Evolutionary conservation across 1,140 invertebrate genomes (phyloP), one percentile per base, ranked within the genome.

Genomic region (Drosophila ogumai): DNA sequence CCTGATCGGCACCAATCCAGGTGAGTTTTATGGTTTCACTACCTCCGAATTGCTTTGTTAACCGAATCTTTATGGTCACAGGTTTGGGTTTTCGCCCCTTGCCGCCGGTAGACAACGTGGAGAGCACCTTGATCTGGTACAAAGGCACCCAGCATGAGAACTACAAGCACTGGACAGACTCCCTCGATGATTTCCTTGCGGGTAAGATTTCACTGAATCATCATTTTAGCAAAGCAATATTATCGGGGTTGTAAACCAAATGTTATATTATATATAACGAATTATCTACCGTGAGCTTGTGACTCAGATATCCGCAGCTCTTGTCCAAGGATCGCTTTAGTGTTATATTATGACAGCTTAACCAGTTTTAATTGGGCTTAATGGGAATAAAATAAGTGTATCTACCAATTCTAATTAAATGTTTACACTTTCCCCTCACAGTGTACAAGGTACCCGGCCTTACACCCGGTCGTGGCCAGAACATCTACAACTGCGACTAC

Each of bases 61-160:
- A 56, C 19, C 55, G 6, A 67, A 15, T 10, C 2, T 52, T 57
- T 43, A 19, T 72, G 43, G n/a, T 90, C 3, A 93, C n/a, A 96
- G 96, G 97, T 69, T 94, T 99, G 54, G 98, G 98, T 68, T 99
- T 98, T 93, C 94, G 98, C 63, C 98, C 98, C 12, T 95, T 96
- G 93, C 98, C 98, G 5, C 95, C 96, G 54, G 92, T 94, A 8
- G 94, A 94, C 22, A 97, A 98, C 92, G 96, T 98, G 49, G 96
- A 98, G 78, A 98, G 97, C 93, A 98, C 98, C 22, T 94, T 99
- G 47, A 98, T 99, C 91, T 98, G 97, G 96, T 99, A 98, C 93
- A 96, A 95, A 86, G 96, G 95, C 44, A 96, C 95, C 7, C 94
- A 96, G 58, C 94, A 94, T 55, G 94, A 95, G 64, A 96, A 96